These are phyloP conservation scores for Prunella himalayana DNA, from an alignment of 2,113 vertebrate species.

Conservation along the genomic window DNA sequence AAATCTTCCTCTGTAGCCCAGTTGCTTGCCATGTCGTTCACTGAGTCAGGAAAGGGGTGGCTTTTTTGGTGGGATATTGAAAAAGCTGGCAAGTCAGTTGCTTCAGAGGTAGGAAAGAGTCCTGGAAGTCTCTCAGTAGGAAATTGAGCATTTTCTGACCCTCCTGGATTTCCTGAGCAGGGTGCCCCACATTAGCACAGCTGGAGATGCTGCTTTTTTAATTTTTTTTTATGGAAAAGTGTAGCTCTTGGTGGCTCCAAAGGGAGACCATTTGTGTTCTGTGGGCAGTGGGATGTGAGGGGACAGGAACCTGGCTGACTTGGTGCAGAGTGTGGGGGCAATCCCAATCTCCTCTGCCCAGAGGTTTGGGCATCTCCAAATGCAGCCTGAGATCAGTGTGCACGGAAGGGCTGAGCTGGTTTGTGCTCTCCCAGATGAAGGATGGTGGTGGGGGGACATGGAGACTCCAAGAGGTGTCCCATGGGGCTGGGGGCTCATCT, in stretches of 20 bases:
- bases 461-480: neutral
- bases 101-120: neutral
- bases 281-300: neutral
- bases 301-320: neutral
- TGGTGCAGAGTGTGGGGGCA: neutral
- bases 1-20: neutral
- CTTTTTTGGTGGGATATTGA: neutral
- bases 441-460: neutral
- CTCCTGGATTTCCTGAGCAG: neutral
- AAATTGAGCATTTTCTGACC: neutral
- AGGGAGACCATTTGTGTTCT: neutral
- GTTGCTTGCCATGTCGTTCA: neutral
- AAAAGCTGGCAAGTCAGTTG: neutral
- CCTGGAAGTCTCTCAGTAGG: neutral
- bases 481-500: neutral
- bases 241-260: neutral
- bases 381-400: neutral
- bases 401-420: neutral
- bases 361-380: neutral
- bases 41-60: neutral
- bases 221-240: neutral
- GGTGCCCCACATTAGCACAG: neutral
- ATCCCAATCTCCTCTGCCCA: neutral
- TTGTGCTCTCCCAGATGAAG: neutral
- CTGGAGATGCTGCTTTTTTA: neutral